These are phyloP conservation scores for Crypturellus tataupa DNA, from an alignment of 2,797 vertebrate species.

Conservation along the genomic window DNA sequence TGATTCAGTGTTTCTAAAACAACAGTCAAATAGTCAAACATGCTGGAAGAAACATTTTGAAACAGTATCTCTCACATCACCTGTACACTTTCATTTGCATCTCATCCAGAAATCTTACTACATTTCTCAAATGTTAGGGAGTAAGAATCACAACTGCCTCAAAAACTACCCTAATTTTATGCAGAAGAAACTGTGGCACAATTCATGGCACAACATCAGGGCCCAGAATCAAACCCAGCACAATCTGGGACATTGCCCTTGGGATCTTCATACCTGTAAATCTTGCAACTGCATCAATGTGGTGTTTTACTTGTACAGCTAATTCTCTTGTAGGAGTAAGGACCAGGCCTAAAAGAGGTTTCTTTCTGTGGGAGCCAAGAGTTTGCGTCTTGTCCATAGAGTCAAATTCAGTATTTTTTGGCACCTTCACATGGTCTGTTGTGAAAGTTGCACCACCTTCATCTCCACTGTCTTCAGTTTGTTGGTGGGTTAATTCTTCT, in stretches of 20 bases:
- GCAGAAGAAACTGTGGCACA: neutral
- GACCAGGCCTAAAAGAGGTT: constrained; percentile 91
- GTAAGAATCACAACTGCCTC: neutral
- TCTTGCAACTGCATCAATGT: constrained; percentile 92
- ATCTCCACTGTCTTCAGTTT: neutral
- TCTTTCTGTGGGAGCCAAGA: constrained; percentile 32
- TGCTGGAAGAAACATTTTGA: constrained; percentile 11
- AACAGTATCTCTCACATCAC: neutral
- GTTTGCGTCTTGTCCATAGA: neutral
- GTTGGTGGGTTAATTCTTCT: constrained; percentile 28
- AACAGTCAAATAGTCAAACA: neutral
- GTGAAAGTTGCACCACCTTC: constrained; percentile 30
- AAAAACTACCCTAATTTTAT: neutral
- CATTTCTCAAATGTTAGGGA: neutral
- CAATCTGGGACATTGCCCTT: fast-evolving
- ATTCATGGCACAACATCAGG: neutral
- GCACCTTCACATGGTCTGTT: constrained; percentile 75
- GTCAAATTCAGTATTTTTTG: constrained; percentile 73
- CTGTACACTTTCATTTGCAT: neutral
- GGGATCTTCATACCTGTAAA: constrained; percentile 87
- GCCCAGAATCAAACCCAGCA: neutral
- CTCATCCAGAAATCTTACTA: neutral
- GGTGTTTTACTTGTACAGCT: constrained; percentile 96
- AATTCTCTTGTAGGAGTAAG: constrained; percentile 96
- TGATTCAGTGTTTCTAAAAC: neutral